Evolutionary conservation across 2,113 vertebrate genomes (phyloP).

Genomic region (Malurus elegans): DNA sequence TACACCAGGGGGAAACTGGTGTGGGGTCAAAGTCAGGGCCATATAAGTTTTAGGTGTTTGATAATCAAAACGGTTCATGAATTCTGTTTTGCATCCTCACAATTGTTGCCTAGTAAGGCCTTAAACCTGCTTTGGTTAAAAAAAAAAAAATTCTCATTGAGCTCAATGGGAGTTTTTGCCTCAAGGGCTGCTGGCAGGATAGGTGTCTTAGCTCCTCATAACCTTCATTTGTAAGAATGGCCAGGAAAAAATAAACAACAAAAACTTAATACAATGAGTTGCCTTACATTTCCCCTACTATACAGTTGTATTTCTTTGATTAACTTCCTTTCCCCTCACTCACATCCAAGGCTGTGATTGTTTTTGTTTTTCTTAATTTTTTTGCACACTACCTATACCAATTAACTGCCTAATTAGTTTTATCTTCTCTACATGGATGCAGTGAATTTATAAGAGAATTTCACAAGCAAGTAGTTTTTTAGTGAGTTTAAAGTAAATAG

Average conservation of each 20-base stretch:
- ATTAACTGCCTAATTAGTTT: slow-evolving; percentile 80
- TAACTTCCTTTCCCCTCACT: slow-evolving; percentile 24
- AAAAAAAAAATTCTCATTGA: slow-evolving; percentile 45
- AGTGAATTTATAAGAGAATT: slow-evolving; percentile 86
- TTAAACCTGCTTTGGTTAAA: slow-evolving; percentile 62
- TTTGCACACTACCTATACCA: slow-evolving; percentile 79
- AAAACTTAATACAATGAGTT: slow-evolving; percentile 41
- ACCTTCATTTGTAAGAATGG: slow-evolving; percentile 40
- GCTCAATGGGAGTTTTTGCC: slow-evolving; percentile 55
- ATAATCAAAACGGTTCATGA: slow-evolving; percentile 27
- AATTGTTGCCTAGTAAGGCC: slow-evolving; percentile 50
- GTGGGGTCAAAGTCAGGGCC: slow-evolving; percentile 57
- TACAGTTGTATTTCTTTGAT: slow-evolving; percentile 42
- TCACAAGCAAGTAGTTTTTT: slow-evolving; percentile 86
- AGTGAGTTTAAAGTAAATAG: slow-evolving; percentile 81
- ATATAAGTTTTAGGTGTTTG: slow-evolving; percentile 37
- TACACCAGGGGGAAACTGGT: slow-evolving; percentile 36
- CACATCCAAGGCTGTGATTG: slow-evolving; percentile 57
- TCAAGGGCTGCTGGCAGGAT: slow-evolving; percentile 50
- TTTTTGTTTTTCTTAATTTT: slow-evolving; percentile 56
- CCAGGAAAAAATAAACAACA: slow-evolving; percentile 20
- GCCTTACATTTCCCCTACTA: slow-evolving; percentile 54
- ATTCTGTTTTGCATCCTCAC: slow-evolving; percentile 37
- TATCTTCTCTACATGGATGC: slow-evolving; percentile 79
- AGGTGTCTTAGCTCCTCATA: slow-evolving; percentile 33